Evolutionary conservation across 2,888 invertebrate genomes (phyloP), one percentile per base, ranked within the genome.

Genomic region (Drosophila histrio): DNA sequence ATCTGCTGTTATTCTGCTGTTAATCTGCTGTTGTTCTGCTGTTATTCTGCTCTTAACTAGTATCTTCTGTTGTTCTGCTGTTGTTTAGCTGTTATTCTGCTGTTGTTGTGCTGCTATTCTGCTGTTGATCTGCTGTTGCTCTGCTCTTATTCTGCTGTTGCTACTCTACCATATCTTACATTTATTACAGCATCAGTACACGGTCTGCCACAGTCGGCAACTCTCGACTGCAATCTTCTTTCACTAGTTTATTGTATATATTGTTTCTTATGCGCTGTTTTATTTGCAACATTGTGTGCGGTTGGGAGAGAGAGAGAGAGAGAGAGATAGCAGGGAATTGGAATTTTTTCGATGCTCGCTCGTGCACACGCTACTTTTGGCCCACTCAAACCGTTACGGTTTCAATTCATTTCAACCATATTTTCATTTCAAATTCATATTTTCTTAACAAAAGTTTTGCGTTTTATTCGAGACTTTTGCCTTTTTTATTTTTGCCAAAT

Each of bases 401-500:
- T 87, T 85, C 84, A 85, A 84, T 85, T 85, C 84, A 87, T 84
- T 87, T 85, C 82, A 77, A 85, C 84, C 77, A 84, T 85, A 87
- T 85, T 85, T 87, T 85, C 85, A 87, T 87, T 85, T 84, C 78
- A 74, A 84, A 87, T 85, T 85, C 85, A 85, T 85, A 85, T 85
- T 85, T 85, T 85, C 81, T 84, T 85, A 87, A 85, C 84, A 87
- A 85, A 85, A 87, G 79, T 87, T 87, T 84, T 77, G 77, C 74
- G 69, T 73, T 77, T 65, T 76, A 72, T 78, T 70, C 76, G 54
- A 64, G 70, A 69, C 71, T 83, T 75, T 82, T 85, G 68, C 79
- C 63, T 59, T 65, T 60, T 39, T 47, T 54, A 39, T 44, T 56
- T 49, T 43, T 21, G 21, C 56, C n/a, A n/a, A n/a, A 52, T 44